Percentiles rank a stretch among this genome's conserved stretches.
Evolutionary conservation across 2,888 invertebrate species (phyloP).

Genomic region (Cryptocheilus praepositus): DNA sequence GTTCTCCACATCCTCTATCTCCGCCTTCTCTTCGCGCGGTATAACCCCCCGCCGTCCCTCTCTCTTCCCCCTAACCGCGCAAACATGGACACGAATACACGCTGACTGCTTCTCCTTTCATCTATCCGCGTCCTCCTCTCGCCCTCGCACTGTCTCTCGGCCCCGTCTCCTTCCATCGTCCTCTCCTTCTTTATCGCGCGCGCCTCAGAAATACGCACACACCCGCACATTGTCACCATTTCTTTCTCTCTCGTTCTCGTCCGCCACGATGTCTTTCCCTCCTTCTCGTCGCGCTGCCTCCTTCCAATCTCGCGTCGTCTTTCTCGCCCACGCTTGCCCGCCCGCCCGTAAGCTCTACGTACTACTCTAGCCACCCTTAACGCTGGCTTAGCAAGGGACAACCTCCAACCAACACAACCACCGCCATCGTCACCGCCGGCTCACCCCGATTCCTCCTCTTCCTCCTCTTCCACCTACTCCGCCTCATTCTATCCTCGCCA

Average conservation of each 20-base stretch:
- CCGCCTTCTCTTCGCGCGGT: conserved; percentile 57
- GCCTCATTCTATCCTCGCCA: conserved; percentile 39
- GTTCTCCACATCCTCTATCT: too few relatives aligned
- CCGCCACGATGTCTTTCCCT: conserved; percentile 27
- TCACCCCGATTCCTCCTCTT: conserved; percentile 13
- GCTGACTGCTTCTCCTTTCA: conserved; percentile 35
- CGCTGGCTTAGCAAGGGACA: conserved; percentile 70
- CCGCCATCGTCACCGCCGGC: conserved; percentile 29
- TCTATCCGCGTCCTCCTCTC: conserved; percentile 36
- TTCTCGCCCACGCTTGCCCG: conserved; percentile 53
- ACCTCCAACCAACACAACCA: conserved; percentile 54
- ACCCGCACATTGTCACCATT: conserved; percentile 45
- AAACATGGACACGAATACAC: too few relatives aligned
- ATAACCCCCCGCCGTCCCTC: conserved; percentile 34
- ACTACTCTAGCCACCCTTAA: conserved; percentile 69
- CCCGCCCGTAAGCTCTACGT: conserved; percentile 61
- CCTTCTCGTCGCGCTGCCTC: conserved; percentile 28
- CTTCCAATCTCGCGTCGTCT: conserved; percentile 11
- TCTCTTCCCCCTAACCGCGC: conserved; percentile 7
- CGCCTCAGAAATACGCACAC: conserved; percentile 33
- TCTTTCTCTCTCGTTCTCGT: background rate
- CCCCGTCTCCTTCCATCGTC: conserved; percentile 13
- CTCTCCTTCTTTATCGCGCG: background rate
- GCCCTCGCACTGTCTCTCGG: conserved; percentile 31
- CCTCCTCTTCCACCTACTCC: conserved; percentile 30